phyloP scores from a whole-genome alignment of 2,797 vertebrate species.

The Tachyglossus aculeatus region DNA sequence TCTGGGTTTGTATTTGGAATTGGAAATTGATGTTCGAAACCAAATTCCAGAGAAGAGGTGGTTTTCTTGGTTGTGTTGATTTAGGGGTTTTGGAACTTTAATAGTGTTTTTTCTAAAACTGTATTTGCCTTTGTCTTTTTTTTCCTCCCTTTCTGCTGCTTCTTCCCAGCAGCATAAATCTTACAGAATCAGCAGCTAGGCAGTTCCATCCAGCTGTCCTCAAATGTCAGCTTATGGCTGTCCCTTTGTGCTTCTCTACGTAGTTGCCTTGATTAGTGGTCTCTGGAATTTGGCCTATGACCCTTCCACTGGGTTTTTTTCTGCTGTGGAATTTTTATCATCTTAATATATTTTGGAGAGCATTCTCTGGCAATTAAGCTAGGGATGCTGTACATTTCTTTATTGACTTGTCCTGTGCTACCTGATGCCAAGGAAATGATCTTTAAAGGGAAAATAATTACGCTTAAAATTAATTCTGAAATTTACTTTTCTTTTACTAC shows the following conservation, averaged over 20 bases:
- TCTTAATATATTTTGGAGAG: background rate
- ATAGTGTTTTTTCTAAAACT: background rate
- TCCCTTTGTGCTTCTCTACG: background rate
- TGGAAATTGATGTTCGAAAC: no score
- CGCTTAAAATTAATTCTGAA: background rate
- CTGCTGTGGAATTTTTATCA: background rate
- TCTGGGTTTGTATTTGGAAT: no score
- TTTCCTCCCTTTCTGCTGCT: background rate
- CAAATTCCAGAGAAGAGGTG: no score
- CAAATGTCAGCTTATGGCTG: background rate
- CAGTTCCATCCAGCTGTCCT: no score
- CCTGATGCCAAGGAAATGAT: no score
- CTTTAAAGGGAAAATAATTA: no score
- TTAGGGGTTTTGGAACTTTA: no score
- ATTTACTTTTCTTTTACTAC: background rate
- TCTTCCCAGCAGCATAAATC: background rate
- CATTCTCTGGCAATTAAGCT: background rate
- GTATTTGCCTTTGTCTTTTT: background rate
- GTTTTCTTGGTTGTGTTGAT: background rate
- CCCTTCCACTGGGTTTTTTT: background rate
- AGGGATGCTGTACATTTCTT: no score
- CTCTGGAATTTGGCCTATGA: background rate
- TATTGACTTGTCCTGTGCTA: no score
- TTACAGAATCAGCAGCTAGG: no score
- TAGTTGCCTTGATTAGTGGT: background rate